Evolutionary conservation across 2,797 vertebrate species (phyloP), one percentile per base, ranked within the genome.

Genomic region (Lophotriccus pileatus): DNA sequence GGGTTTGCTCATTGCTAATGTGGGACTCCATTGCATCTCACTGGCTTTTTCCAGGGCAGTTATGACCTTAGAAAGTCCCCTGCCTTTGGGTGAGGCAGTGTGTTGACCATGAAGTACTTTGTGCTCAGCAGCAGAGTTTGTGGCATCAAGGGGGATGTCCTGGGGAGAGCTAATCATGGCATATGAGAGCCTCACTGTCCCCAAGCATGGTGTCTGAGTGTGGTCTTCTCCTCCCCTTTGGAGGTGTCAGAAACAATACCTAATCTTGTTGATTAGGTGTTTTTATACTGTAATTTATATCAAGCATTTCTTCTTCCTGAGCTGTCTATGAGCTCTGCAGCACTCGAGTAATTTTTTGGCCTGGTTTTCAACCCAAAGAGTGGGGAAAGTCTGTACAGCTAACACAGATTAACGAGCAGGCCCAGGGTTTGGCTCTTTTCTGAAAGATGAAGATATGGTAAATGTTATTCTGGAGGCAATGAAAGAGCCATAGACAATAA

Each of bases 401-500:
- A 95, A 91, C 49, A 46, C 32, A 90, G 70, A 82, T 79, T 88
- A 70, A 93, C 6, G 15, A 91, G 77, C 60, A 79, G 39, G 60
- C 74, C 34, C 56, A 44, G 46, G 8, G 30, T 60, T 93, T 96
- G 95, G 83, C 95, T 93, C 24, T 43, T 68, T 80, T 87, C 86
- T 93, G 87, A 87, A 89, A 85, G 91, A 89, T 86, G 87, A 80
- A 95, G 87, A 72, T 84, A 94, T 50, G 46, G 63, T 90, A 83
- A 96, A 93, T 90, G 64, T 95, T 94, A 79, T 93, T 93, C 67
- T 91, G 19, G 13, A 91, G 85, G 77, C 67, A 73, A 25, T 53
- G 67, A 96, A 92, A 93, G 84, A 90, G 59, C 67, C 67, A 91
- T 91, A 94, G 85, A 96, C 93, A 96, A 94, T 88, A 91, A 94